These are phyloP conservation scores for Centroberyx gerrardi DNA, from an alignment of 2,797 vertebrate species.

Conservation along the genomic window DNA sequence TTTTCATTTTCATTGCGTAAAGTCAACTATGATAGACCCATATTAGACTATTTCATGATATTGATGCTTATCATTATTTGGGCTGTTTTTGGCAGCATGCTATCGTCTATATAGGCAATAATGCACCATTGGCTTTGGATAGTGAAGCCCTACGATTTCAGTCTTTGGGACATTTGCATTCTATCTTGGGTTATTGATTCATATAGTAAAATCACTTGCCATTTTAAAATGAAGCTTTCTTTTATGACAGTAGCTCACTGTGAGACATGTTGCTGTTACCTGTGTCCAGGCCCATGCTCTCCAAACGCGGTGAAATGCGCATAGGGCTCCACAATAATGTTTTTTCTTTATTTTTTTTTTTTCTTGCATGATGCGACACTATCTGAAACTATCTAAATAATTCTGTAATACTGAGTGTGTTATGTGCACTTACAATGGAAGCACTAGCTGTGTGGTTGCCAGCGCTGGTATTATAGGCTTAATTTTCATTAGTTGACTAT, in stretches of 20 bases:
- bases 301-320: neutral
- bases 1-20: neutral
- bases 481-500: constrained; percentile 6
- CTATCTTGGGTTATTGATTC: constrained; percentile 5
- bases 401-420: neutral
- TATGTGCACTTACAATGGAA: neutral
- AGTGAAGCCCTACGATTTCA: neutral
- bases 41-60: too few relatives aligned
- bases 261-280: neutral
- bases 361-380: constrained; percentile 31
- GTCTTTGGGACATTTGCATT: neutral
- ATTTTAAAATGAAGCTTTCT: neutral
- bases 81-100: constrained; percentile 1
- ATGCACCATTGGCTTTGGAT: neutral
- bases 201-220: neutral
- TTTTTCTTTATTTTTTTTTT: constrained; percentile 7
- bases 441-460: neutral
- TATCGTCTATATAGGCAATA: neutral
- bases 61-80: constrained; percentile 17
- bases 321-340: neutral
- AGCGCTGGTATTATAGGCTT: too few relatives aligned
- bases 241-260: constrained; percentile 1
- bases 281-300: too few relatives aligned
- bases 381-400: neutral
- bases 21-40: neutral